Base-by-base conservation (phyloP, 53 echinoderm and acorn worm genomes). In the Patiria pectinifera region DNA sequence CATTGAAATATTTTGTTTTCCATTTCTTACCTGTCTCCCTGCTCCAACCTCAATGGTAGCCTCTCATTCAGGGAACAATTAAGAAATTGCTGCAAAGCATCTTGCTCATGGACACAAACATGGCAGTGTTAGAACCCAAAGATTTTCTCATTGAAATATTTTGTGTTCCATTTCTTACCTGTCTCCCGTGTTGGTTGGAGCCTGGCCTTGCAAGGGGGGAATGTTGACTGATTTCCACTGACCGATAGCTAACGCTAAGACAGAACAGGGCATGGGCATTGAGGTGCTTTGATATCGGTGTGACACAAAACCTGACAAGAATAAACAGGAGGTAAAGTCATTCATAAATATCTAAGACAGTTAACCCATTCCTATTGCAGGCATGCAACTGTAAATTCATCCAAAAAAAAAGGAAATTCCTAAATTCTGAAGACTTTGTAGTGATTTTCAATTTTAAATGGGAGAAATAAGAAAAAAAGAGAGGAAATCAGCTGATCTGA, bases 181-280 rank as follows among this genome's bases (percentile, higher is more conserved):
- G 24, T 90, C 90, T 90, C 66, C 90, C 35, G 90, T 62, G 81
- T 47, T 80, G 66, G 47, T 47, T 2, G 90, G 22, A 48, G 90
- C 48, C 49, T 80, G 90, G n/a, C 81, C 81, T 26, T 79, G 90
- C 58, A 62, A 46, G 11, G 63, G 80, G 48, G 90, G 90, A 90
- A 90, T 90, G 90, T 90, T 90, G 18, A 90, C 81, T 12, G 90
- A 90, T 58, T 91, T 92, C 97, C 97, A 97, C 80, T 89, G 87
- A 49, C 97, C 97, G 71, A 97, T 87, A 8, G 97, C 97, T 70
- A 97, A 23, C 16, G 97, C 95, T 47, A 97, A 81, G 86, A 97
- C 94, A 18, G 97, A 97, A 49, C 95, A 94, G 22, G 97, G 97
- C 87, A 96, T 94, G 26, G 93, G 95, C 96, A 97, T 96, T 72